Base-by-base conservation (phyloP, 2,113 vertebrate genomes). In the Anoura caudifer region DNA sequence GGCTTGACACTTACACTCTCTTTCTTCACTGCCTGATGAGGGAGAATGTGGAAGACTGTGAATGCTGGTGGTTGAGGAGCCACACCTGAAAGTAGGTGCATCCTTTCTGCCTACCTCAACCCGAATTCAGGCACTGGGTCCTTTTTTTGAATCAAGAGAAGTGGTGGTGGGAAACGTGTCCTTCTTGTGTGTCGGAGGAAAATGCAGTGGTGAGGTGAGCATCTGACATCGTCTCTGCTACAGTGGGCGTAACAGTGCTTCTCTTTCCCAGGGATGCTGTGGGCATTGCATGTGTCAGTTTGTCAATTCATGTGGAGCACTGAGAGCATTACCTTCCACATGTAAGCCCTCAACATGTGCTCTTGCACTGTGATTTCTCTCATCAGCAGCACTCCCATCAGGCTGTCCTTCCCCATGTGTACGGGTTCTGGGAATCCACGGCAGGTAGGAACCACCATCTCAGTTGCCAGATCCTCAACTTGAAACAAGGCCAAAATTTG, bases 301-400 rank as follows among this genome's bases (percentile, higher is more conserved):
- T 2, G 1, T 7, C 20, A 13, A 12, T 22, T 12, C 14, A 5
- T 0, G 0, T 1, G 10, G 45, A 88, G 5, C 1, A 33, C 4
- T 4, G 3, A 7, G 16, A 14, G 28, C 61, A 28, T 17, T 16
- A 38, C 38, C 20, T 56, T 72, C 22, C 5, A 0, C 3, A 3
- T 9, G 8, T 16, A 47, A 80, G 14, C n/a, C 83, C 12, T 54
- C 8, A 3, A 10, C 3, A 7, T 4, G 13, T 4, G 3, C 4
- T 19, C 6, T 20, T 31, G 8, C 3, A 38, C 36, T n/a, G 3
- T 0, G 0, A 26, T 33, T 28, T 38, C 3, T 50, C 7, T 54
- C 14, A 4, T 38, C 8, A 5, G 56, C 13, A 61, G 80, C 50
- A 19, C 43, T 4, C 8, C 47, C 7, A 0, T 3, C 7, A 1